Conservation (phyloP, 2,113 vertebrate species). For the Nothocercus julius region DNA sequence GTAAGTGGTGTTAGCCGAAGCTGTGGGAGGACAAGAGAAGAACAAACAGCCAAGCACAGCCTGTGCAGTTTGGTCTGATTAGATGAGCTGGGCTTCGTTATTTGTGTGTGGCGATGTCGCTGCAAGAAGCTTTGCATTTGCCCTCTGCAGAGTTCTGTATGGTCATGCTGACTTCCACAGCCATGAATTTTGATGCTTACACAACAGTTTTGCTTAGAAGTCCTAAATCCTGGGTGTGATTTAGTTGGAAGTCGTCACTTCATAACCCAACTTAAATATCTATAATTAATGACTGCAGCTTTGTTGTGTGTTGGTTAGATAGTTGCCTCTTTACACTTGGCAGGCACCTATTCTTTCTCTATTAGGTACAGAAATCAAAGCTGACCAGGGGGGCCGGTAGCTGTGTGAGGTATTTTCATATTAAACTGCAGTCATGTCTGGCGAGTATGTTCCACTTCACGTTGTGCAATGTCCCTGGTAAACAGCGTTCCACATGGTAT, state of each 20-base stretch:
- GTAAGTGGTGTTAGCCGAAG: not conserved
- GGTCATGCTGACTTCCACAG: not conserved
- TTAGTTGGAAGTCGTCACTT: not conserved
- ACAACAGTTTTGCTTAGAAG: not conserved
- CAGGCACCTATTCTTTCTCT: not conserved
- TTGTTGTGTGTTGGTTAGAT: not conserved
- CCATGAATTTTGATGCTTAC: accelerated
- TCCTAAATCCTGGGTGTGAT: not conserved
- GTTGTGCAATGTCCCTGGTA: conserved; percentile 24
- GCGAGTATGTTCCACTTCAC: not conserved
- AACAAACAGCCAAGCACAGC: not conserved
- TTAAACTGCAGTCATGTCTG: not conserved
- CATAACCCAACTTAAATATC: not conserved
- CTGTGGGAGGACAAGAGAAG: not conserved
- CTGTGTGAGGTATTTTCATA: not conserved
- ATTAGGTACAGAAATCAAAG: not conserved
- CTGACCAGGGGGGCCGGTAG: not conserved
- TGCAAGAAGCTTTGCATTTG: not conserved
- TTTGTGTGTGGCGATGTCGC: not conserved
- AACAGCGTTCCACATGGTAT: conserved; percentile 29
- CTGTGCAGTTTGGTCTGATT: not conserved
- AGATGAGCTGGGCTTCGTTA: not conserved
- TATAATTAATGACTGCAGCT: not conserved
- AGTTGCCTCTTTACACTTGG: not conserved
- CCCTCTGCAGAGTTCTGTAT: not conserved